phyloP scores from a whole-genome alignment of 2,113 vertebrate species.

The Hippocampus guttulatus region DNA sequence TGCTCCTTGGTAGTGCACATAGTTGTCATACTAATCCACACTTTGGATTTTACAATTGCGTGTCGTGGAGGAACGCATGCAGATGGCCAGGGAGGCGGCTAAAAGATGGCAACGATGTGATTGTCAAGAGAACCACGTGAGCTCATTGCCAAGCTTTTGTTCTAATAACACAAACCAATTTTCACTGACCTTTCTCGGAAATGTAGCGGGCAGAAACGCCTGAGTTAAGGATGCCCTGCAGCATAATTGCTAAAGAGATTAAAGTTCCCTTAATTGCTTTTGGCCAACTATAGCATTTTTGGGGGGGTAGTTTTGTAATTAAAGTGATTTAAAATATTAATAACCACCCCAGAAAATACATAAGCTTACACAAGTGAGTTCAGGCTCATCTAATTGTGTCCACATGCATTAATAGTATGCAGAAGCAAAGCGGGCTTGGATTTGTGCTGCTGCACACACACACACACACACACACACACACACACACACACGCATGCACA shows the following conservation, averaged over 20 bases:
- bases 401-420: slow-evolving; percentile 21
- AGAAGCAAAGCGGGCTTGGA: slow-evolving; percentile 31
- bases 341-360: slow-evolving; percentile 66
- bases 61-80: slow-evolving; percentile 40
- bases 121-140: slow-evolving; percentile 62
- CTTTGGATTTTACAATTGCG: slow-evolving; percentile 23
- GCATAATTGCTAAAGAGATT: slow-evolving; percentile 96
- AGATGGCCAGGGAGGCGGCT: slow-evolving; percentile 53
- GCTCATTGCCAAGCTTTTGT: slow-evolving; percentile 69
- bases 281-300: slow-evolving; percentile 91
- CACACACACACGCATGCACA: slow-evolving; percentile 43
- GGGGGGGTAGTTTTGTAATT: slow-evolving; percentile 76
- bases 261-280: slow-evolving; percentile 93
- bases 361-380: slow-evolving; percentile 17
- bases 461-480: slow-evolving; percentile 38
- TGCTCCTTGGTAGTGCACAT: slow-evolving; percentile 33
- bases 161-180: slow-evolving; percentile 83
- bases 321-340: slow-evolving; percentile 98
- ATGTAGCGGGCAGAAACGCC: slow-evolving; percentile 78
- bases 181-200: slow-evolving; percentile 79
- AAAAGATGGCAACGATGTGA: slow-evolving; percentile 46
- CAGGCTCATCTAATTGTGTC: slow-evolving; percentile 17
- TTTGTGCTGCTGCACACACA: slow-evolving; percentile 6
- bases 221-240: slow-evolving; percentile 88
- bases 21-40: slow-evolving; percentile 61